A percentile compares a stretch with the other conserved stretches of the same genome.
Evolutionary conservation across 2,113 vertebrate species (phyloP).

Genomic region (Pavo muticus): DNA sequence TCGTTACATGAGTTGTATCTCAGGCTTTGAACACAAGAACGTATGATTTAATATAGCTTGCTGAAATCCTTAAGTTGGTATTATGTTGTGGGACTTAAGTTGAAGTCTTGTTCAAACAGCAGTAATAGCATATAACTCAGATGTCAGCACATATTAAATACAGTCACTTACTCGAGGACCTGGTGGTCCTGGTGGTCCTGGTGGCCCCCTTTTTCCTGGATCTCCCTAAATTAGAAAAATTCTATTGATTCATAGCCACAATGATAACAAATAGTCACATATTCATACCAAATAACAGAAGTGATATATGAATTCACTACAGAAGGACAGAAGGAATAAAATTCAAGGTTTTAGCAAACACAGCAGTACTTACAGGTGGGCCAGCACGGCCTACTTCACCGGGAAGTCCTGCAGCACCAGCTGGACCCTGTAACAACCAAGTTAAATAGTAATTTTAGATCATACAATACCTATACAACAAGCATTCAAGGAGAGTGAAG

Average conservation of each 20-base stretch:
- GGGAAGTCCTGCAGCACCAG: constrained; percentile 89
- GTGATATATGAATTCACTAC: neutral
- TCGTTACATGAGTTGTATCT: neutral
- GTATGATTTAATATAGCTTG: neutral
- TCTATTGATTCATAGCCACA: neutral
- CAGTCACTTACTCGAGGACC: constrained; percentile 87
- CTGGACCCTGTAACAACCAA: constrained; percentile 83
- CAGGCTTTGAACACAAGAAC: neutral
- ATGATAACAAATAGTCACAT: neutral
- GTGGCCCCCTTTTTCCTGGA: constrained; percentile 90
- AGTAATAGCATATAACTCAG: neutral
- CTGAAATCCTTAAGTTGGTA: neutral
- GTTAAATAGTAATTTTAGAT: neutral
- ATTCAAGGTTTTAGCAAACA: neutral
- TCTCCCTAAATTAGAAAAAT: constrained; percentile 82
- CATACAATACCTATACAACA: neutral
- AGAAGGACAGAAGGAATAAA: neutral
- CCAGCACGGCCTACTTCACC: constrained; percentile 91
- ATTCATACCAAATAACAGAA: neutral
- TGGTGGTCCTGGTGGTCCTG: constrained; percentile 88
- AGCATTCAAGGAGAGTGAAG: neutral
- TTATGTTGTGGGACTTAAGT: neutral
- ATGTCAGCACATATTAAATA: neutral
- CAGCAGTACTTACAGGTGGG: constrained; percentile 84
- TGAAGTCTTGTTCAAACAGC: neutral